A percentile compares a stretch with the other conserved stretches of the same genome.
Conservation (phyloP, 2,888 invertebrate genomes). For the Leucania comma region DNA sequence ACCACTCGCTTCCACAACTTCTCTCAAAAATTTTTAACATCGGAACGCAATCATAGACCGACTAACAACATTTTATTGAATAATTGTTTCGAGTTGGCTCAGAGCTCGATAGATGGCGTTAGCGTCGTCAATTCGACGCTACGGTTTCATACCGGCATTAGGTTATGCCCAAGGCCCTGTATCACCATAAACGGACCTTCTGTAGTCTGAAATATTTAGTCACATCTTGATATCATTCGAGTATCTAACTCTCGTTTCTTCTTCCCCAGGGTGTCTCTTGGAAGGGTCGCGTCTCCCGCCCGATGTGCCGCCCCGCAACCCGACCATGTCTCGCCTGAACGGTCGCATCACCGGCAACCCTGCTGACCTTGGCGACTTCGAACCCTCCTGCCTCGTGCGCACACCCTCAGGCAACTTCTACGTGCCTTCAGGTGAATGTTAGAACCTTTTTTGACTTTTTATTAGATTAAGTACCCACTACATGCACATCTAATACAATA, state of each 20-base stretch:
- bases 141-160: too few relatives aligned
- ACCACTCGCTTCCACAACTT: background rate
- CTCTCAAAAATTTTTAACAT: background rate
- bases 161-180: too few relatives aligned
- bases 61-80: too few relatives aligned
- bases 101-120: too few relatives aligned
- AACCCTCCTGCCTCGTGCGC: conserved; percentile 97
- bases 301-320: conserved; percentile 96
- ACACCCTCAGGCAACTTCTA: conserved; percentile 98
- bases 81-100: too few relatives aligned
- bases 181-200: too few relatives aligned
- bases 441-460: conserved; percentile 63
- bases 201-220: too few relatives aligned
- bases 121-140: too few relatives aligned
- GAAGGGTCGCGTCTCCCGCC: conserved; percentile 96
- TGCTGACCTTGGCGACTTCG: conserved; percentile 94
- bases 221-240: background rate
- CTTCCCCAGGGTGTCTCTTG: conserved; percentile 94
- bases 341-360: conserved; percentile 96
- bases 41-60: too few relatives aligned
- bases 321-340: conserved; percentile 97
- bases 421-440: conserved; percentile 94
- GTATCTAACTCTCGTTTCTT: conserved; percentile 1
- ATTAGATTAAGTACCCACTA: conserved; percentile 40
- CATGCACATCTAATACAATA: background rate